Evolutionary conservation across 2,888 invertebrate genomes (phyloP).

Genomic region (Neoaliturus tenellus): DNA sequence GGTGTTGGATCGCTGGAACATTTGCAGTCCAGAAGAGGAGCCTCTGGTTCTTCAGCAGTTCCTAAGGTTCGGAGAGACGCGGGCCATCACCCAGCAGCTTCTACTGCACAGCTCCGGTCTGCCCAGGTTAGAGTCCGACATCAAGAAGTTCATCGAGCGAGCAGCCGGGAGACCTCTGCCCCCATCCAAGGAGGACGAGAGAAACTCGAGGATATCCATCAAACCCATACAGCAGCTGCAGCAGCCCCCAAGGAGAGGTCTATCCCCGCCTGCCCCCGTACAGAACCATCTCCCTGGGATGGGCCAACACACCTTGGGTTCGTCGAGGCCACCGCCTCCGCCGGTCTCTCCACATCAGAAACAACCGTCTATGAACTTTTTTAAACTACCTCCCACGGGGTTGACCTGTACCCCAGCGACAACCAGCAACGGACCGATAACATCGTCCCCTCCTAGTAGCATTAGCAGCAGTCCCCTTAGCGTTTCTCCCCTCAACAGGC

Average conservation of each 20-base stretch:
- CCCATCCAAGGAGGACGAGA: slow-evolving; percentile 37
- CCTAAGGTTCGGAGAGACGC: slow-evolving; percentile 92
- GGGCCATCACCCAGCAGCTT: slow-evolving; percentile 85
- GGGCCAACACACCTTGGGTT: slow-evolving; percentile 50
- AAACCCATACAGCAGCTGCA: slow-evolving; percentile 59
- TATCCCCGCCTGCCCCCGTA: slow-evolving; percentile 53
- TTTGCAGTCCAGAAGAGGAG: slow-evolving; percentile 92
- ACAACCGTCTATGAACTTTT: slow-evolving; percentile 70
- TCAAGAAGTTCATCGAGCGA: slow-evolving; percentile 76
- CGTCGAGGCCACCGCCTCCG: slow-evolving; percentile 65
- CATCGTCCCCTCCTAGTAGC: slow-evolving; percentile 78
- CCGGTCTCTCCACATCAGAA: slow-evolving; percentile 72
- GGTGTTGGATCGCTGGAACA: slow-evolving; percentile 91
- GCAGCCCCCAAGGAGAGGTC: slow-evolving; percentile 21
- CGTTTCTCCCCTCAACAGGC: slow-evolving; percentile 88
- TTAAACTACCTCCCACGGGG: slow-evolving; percentile 72
- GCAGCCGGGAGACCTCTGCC: slow-evolving; percentile 55
- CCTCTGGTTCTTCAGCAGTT: slow-evolving; percentile 95
- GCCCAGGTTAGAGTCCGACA: slow-evolving; percentile 75
- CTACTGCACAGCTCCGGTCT: slow-evolving; percentile 73
- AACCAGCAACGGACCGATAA: slow-evolving; percentile 72
- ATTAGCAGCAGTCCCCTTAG: slow-evolving; percentile 79
- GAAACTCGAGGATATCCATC: slow-evolving; percentile 57
- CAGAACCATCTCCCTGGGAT: slow-evolving; percentile 44
- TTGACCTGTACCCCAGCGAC: slow-evolving; percentile 66